These are phyloP conservation scores for Leiothrix lutea DNA, from an alignment of 2,113 vertebrate genomes.

Conservation along the genomic window DNA sequence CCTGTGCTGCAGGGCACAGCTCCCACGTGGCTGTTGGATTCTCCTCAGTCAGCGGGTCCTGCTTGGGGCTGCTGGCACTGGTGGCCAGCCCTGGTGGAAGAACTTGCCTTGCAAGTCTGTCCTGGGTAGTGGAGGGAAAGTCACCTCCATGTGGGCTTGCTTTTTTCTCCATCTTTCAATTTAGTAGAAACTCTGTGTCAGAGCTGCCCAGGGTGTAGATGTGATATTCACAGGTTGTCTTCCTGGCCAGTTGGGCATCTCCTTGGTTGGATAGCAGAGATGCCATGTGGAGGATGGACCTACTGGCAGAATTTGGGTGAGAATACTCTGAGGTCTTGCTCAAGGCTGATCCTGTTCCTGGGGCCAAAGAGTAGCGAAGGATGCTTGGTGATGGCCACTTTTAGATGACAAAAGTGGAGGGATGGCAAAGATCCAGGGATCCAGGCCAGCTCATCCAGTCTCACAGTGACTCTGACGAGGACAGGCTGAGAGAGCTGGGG, in stretches of 20 bases:
- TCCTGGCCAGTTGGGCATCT: background rate
- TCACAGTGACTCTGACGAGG: background rate
- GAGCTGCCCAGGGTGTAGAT: background rate
- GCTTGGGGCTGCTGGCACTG: background rate
- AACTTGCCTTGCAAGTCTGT: background rate
- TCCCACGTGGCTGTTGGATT: background rate
- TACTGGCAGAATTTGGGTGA: background rate
- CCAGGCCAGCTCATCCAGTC: background rate
- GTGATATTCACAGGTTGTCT: background rate
- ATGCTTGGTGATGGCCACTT: background rate
- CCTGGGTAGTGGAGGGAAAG: background rate
- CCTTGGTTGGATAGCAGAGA: background rate
- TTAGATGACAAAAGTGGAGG: background rate
- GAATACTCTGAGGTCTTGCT: background rate
- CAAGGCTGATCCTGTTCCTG: background rate
- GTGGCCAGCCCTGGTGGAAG: background rate
- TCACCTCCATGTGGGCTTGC: background rate
- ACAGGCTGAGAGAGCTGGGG: background rate
- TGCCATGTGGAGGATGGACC: fast-evolving
- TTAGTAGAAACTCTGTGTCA: background rate
- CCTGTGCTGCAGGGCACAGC: background rate
- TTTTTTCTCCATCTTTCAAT: fast-evolving
- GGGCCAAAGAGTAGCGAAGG: background rate
- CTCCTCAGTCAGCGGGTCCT: background rate
- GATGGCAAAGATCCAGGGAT: background rate